phyloP scores from a whole-genome alignment of 2,888 invertebrate genomes.

The Callyntrura sp. region DNA sequence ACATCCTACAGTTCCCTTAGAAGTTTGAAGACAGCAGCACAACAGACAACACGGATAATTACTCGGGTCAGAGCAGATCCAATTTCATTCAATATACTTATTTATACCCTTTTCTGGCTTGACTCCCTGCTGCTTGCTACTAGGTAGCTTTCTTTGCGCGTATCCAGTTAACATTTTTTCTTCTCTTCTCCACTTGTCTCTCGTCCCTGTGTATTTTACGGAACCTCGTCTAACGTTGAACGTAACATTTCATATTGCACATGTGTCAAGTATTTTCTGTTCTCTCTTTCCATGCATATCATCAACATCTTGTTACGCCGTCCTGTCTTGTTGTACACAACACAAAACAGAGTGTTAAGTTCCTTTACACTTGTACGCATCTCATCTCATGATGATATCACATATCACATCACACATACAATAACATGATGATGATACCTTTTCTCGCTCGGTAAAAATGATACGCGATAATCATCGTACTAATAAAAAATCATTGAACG shows the following conservation, averaged over 20 bases:
- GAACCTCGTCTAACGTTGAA: neutral
- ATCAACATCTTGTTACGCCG: conserved; percentile 47
- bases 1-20: neutral
- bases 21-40: neutral
- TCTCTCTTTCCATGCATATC: conserved; percentile 44
- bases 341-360: conserved; percentile 54
- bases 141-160: neutral
- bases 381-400: neutral
- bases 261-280: conserved; percentile 14
- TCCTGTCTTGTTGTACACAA: neutral
- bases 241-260: conserved; percentile 12
- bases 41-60: conserved; percentile 56
- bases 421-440: neutral
- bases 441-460: conserved; percentile 33
- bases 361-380: conserved; percentile 60
- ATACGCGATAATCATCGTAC: neutral
- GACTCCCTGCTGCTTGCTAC: neutral
- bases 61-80: conserved; percentile 72
- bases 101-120: neutral
- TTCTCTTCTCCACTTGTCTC: neutral
- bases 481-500: conserved; percentile 7
- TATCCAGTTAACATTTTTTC: too few species aligned
- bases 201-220: too few species aligned
- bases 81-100: conserved; percentile 44
- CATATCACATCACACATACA: neutral